Conservation (phyloP, 2,888 invertebrate genomes). For the Bhutanitis thaidina region DNA sequence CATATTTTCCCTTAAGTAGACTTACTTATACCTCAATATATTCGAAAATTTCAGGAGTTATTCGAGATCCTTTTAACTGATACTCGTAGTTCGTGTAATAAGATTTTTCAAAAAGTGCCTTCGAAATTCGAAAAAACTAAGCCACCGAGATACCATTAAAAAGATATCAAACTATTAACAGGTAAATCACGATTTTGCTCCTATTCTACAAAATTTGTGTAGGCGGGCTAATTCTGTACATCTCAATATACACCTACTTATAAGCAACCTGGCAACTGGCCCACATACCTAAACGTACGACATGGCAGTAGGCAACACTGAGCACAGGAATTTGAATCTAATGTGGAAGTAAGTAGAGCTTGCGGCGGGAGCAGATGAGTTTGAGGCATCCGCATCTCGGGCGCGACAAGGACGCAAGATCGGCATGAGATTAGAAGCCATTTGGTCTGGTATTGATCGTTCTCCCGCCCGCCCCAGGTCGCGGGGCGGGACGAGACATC, state of each 20-base stretch:
- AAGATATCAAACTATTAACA: slow-evolving; percentile 10
- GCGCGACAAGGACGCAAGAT: slow-evolving; percentile 70
- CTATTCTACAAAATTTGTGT: slow-evolving; percentile 4
- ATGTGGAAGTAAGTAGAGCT: slow-evolving; percentile 1
- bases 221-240: slow-evolving; percentile 19
- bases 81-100: too few species aligned
- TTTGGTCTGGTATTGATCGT: slow-evolving; percentile 40
- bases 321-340: slow-evolving; percentile 12
- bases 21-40: too few species aligned
- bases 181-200: slow-evolving; percentile 16
- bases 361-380: slow-evolving; percentile 21
- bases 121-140: too few species aligned
- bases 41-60: too few species aligned
- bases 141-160: too few species aligned
- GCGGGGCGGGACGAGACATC: slow-evolving; percentile 22
- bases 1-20: too few species aligned
- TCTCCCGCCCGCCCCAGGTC: slow-evolving; percentile 25
- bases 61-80: too few species aligned
- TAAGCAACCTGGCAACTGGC: slow-evolving; percentile 20
- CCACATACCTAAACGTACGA: slow-evolving; percentile 19
- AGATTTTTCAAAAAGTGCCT: too few species aligned
- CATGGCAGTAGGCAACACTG: not conserved
- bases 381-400: slow-evolving; percentile 25
- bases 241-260: slow-evolving; percentile 19
- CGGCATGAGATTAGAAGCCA: slow-evolving; percentile 63